phyloP scores from a whole-genome alignment of 1,140 invertebrate species.

The Oncopodura yosiiana region DNA sequence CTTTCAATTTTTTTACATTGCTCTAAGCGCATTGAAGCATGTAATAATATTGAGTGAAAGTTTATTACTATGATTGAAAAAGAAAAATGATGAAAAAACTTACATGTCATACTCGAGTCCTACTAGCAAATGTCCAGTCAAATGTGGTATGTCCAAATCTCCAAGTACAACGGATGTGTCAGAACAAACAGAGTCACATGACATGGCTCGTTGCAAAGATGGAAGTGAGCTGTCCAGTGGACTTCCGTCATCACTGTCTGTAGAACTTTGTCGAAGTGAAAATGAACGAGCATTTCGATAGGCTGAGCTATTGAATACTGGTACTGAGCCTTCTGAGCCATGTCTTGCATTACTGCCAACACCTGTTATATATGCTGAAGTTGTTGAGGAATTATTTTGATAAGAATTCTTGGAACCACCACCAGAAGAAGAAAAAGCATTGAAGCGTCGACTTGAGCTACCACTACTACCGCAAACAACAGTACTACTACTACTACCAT shows the following conservation, averaged over 20 bases:
- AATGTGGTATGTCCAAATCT: slow-evolving; percentile 55
- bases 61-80: not conserved
- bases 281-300: slow-evolving; percentile 23
- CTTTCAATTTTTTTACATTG: no score
- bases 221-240: slow-evolving; percentile 37
- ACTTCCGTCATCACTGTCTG: slow-evolving; percentile 31
- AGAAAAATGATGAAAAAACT: slow-evolving; percentile 30
- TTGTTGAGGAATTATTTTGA: no score
- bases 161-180: slow-evolving; percentile 64
- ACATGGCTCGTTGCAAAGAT: slow-evolving; percentile 55
- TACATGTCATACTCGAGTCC: slow-evolving; percentile 67
- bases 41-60: not conserved
- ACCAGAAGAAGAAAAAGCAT: no score
- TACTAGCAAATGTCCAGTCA: slow-evolving; percentile 64
- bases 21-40: no score
- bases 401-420: no score
- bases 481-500: no score
- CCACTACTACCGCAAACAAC: no score
- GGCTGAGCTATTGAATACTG: not conserved
- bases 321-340: no score
- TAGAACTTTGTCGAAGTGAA: slow-evolving; percentile 31
- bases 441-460: no score
- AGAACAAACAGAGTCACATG: slow-evolving; percentile 71
- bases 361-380: no score
- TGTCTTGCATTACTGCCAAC: no score